A percentile compares a stretch with the other conserved stretches of the same genome.
phyloP scores from a whole-genome alignment of 2,797 vertebrate genomes.

The Macropodus opercularis region DNA sequence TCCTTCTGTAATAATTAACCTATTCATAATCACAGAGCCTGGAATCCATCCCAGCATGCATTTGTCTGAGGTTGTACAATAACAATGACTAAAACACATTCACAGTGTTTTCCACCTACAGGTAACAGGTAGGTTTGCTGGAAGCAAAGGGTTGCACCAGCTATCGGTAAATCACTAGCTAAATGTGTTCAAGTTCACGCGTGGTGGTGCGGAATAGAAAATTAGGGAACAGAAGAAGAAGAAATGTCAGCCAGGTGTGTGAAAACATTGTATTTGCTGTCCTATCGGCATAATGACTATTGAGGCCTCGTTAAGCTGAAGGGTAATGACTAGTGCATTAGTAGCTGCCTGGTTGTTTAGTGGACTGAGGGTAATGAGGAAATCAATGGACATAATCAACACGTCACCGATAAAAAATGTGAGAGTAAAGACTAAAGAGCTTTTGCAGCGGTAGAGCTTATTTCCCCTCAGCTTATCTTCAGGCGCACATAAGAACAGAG shows the following conservation, averaged over 20 bases:
- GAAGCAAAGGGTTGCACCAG: no score
- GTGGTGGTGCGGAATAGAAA: no score
- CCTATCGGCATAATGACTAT: no score
- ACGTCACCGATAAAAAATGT: constrained; percentile 24
- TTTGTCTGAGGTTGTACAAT: not conserved
- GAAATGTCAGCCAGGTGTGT: no score
- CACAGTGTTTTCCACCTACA: not conserved
- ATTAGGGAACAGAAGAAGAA: no score
- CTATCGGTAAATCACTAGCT: no score
- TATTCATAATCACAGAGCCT: not conserved
- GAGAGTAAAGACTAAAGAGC: constrained; percentile 15
- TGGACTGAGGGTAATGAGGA: constrained; percentile 81
- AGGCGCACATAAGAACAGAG: not conserved
- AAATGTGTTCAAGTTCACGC: no score
- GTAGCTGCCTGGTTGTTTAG: constrained; percentile 78
- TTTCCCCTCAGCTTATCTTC: constrained; percentile 10
- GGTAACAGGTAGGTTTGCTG: no score
- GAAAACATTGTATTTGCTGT: no score
- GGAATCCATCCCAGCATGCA: not conserved
- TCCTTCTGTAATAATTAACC: not conserved
- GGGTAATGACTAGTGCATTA: constrained; percentile 81
- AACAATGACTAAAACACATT: not conserved
- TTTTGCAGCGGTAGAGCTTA: constrained; percentile 8
- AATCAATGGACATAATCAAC: constrained; percentile 80
- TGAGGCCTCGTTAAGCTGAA: constrained; percentile 54